These are phyloP conservation scores for Gobionotothen gibberifrons DNA, from an alignment of 2,797 vertebrate genomes.

Conservation along the genomic window DNA sequence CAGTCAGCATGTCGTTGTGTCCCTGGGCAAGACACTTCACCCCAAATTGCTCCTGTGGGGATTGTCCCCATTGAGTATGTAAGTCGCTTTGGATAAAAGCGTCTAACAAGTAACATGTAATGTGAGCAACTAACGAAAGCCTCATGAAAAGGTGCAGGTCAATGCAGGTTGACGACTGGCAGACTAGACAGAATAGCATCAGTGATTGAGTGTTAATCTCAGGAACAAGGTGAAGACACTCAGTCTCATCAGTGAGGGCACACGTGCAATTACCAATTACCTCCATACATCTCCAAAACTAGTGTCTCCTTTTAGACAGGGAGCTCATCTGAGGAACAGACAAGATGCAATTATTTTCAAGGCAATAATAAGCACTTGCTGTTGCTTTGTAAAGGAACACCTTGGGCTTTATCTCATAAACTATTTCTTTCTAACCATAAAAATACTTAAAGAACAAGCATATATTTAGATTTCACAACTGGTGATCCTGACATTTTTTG, in stretches of 20 bases:
- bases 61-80: too few relatives aligned
- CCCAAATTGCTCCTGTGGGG: too few relatives aligned
- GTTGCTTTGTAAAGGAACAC: background rate
- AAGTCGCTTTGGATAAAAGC: too few relatives aligned
- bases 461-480: conserved; percentile 16
- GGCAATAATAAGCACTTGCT: conserved; percentile 9
- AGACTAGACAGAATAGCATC: background rate
- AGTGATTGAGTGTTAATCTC: background rate
- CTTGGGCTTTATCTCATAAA: conserved; percentile 10
- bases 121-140: too few relatives aligned
- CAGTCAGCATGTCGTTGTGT: too few relatives aligned
- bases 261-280: conserved; percentile 16
- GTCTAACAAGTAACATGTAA: too few relatives aligned
- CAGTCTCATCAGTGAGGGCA: background rate
- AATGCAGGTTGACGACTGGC: background rate
- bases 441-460: background rate
- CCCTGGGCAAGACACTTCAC: too few relatives aligned
- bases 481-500: background rate
- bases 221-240: conserved; percentile 7
- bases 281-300: background rate
- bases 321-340: background rate
- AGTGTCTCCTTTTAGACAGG: conserved; percentile 19
- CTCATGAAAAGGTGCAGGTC: background rate
- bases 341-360: background rate
- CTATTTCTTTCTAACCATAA: conserved; percentile 7